Percentiles rank a stretch among this genome's conserved stretches.
Conservation (phyloP, 2,888 invertebrate species). For the Plusia festucae region DNA sequence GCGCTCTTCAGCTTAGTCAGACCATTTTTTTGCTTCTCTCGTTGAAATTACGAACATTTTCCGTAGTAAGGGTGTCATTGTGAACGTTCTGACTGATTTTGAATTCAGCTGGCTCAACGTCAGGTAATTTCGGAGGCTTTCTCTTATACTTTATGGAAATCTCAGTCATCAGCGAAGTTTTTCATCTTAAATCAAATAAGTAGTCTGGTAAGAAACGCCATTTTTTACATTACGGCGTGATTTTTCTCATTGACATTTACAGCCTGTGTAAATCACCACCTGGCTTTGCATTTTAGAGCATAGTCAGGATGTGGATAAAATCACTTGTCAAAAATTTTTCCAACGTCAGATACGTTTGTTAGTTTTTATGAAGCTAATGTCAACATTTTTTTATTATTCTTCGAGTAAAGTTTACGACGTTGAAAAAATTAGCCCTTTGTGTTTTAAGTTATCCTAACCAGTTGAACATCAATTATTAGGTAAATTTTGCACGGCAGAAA, state of each 20-base stretch:
- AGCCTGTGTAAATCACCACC: neutral
- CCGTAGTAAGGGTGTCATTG: slow-evolving; percentile 29
- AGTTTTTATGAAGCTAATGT: too few relatives aligned
- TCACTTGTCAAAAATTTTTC: too few relatives aligned
- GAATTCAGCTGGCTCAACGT: slow-evolving; percentile 53
- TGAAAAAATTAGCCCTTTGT: too few relatives aligned
- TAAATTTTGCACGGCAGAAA: too few relatives aligned
- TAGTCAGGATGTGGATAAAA: too few relatives aligned
- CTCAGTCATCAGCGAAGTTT: slow-evolving; percentile 25
- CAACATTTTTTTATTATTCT: too few relatives aligned
- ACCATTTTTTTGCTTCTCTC: slow-evolving; percentile 40
- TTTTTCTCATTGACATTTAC: neutral
- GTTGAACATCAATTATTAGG: too few relatives aligned
- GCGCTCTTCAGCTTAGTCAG: slow-evolving; percentile 45
- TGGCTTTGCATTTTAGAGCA: too few relatives aligned
- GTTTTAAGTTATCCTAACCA: neutral
- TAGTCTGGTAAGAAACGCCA: slow-evolving; percentile 10
- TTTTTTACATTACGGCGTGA: slow-evolving; percentile 31
- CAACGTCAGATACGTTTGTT: too few relatives aligned
- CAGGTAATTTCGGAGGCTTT: slow-evolving; percentile 51
- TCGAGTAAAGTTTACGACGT: too few relatives aligned
- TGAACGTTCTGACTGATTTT: slow-evolving; percentile 50
- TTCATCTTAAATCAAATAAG: slow-evolving; percentile 39
- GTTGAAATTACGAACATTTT: slow-evolving; percentile 33
- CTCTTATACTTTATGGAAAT: slow-evolving; percentile 50